Evolutionary conservation across 2,888 invertebrate genomes (phyloP).

Genomic region (Drosophila ezoana): DNA sequence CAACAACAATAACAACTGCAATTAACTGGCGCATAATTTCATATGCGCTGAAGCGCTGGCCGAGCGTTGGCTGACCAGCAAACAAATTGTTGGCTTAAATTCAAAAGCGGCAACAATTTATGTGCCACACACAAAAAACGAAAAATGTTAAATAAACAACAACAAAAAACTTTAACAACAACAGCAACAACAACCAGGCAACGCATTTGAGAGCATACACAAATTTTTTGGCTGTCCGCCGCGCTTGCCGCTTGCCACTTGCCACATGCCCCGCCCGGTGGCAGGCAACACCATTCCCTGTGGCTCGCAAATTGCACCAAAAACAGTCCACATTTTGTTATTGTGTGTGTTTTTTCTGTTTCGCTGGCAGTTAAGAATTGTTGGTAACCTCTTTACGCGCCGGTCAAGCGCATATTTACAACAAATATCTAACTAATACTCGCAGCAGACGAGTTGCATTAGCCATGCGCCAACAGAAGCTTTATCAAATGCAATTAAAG

Average conservation of each 20-base stretch:
- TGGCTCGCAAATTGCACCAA: constrained; percentile 53
- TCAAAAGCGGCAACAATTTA: constrained; percentile 76
- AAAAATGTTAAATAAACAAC: constrained; percentile 28
- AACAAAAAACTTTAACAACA: constrained; percentile 47
- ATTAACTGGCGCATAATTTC: constrained; percentile 70
- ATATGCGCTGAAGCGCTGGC: constrained; percentile 37
- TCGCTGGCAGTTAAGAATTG: constrained; percentile 34
- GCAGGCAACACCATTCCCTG: constrained; percentile 14
- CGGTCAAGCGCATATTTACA: constrained; percentile 44
- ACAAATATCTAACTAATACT: constrained; percentile 56
- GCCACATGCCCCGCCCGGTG: constrained; percentile 15
- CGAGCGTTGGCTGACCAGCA: constrained; percentile 65
- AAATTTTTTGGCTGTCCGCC: constrained; percentile 49
- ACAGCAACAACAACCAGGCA: constrained; percentile 29
- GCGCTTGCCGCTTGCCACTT: constrained; percentile 3
- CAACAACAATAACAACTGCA: constrained; percentile 59
- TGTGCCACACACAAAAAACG: constrained; percentile 40
- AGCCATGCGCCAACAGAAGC: background rate
- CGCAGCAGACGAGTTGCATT: constrained; percentile 9
- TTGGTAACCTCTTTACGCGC: constrained; percentile 42
- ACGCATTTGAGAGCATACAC: constrained; percentile 44
- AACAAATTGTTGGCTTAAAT: constrained; percentile 80
- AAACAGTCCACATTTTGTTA: constrained; percentile 47
- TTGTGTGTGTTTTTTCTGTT: constrained; percentile 41
- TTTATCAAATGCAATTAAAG: constrained; percentile 3